Base-by-base conservation (phyloP, 2,888 invertebrate genomes). In the Ernsta delagoae region DNA sequence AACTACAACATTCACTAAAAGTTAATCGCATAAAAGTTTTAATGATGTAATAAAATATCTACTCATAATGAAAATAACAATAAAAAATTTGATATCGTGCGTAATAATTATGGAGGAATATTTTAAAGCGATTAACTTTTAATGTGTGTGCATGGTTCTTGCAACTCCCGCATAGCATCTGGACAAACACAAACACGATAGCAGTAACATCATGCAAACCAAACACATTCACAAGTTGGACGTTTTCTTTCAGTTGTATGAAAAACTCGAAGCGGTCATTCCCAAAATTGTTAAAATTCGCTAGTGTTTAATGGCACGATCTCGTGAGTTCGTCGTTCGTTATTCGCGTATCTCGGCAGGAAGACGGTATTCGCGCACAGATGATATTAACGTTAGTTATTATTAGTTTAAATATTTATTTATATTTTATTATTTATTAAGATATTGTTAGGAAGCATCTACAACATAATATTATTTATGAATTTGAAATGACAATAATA, bases 321-420 rank as follows among this genome's bases (percentile, higher is more conserved):
- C 73, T 78, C 76, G 72, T 74, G 80, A 76, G 75, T 77, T 80
- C 82, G 81, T 82, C 80, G 82, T 77, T 74, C 76, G 72, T 73
- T 78, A 80, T 79, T 82, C 81, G 82, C 81, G 79, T 83, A 78
- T 85, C 82, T 82, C 80, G 92, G 92, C 92, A 92, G 93, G 93
- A 92, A 93, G 92, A 87, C 92, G 92, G 92, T 90, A 89, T 83
- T 84, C 89, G 86, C 92, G 86, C 87, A 84, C 82, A 83, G 81
- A 83, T 75, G 79, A 70, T 9, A 75, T 77, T 77, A 77, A 69
- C 72, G 76, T 74, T 71, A 71, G 79, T n/a, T n/a, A n/a, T 82
- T 82, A 81, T 82, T 82, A 81, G 81, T 82, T 54, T 64, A n/a
- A 59, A 61, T 34, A 31, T 45, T 45, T 66, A 64, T 63, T 72